phyloP scores from a whole-genome alignment of 2,888 invertebrate genomes.

The Stenchaetothrips biformis region DNA sequence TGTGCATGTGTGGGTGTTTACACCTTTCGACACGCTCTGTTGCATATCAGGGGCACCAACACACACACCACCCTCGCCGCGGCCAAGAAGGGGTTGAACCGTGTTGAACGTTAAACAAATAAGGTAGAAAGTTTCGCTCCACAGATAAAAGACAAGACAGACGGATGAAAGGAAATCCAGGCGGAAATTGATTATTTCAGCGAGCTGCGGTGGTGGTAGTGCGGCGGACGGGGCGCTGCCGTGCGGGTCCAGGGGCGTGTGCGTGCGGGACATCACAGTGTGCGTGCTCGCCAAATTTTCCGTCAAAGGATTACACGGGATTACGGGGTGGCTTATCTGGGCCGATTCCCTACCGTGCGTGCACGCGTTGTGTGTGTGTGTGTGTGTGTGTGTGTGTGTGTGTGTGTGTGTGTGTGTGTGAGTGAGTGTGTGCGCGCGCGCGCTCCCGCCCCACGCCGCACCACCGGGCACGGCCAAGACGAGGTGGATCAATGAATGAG shows the following conservation, averaged over 20 bases:
- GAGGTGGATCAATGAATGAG: too few relatives aligned
- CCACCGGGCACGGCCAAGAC: too few relatives aligned
- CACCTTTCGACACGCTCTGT: neutral
- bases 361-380: neutral
- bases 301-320: conserved; percentile 16
- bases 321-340: neutral
- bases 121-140: too few relatives aligned
- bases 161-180: too few relatives aligned
- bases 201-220: too few relatives aligned
- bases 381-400: neutral
- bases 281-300: conserved; percentile 9
- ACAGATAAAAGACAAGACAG: too few relatives aligned
- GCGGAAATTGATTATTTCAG: too few relatives aligned
- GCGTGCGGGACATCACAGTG: neutral
- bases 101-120: neutral
- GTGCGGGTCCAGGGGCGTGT: neutral
- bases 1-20: neutral
- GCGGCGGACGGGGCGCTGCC: too few relatives aligned
- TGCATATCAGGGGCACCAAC: neutral
- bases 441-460: too few relatives aligned
- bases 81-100: neutral
- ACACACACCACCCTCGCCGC: neutral
- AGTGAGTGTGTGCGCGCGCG: too few relatives aligned
- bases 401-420: neutral
- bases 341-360: neutral